Conservation (phyloP, 2,113 vertebrate species). For the Phaethon lepturus region DNA sequence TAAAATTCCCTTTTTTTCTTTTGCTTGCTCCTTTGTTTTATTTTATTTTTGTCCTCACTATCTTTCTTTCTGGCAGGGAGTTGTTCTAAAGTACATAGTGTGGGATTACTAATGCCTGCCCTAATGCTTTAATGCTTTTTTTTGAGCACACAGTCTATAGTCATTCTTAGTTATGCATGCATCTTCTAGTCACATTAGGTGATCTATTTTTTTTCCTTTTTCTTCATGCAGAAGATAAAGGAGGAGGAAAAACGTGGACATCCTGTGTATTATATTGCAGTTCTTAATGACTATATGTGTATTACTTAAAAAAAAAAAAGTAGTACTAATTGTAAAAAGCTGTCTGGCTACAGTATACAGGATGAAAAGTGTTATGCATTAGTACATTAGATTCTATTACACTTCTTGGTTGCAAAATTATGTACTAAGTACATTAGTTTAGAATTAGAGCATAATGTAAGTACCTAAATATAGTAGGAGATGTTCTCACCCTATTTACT, state of each 20-base stretch:
- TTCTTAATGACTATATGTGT: not conserved
- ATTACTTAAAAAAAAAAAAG: not conserved
- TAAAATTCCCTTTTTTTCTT: not conserved
- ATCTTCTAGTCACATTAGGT: constrained; percentile 39
- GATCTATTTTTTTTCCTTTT: constrained; percentile 19
- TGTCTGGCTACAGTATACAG: not conserved
- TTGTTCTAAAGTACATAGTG: not conserved
- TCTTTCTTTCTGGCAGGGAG: not conserved
- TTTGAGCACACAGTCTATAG: not conserved
- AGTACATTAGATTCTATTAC: not conserved
- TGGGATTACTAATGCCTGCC: constrained; percentile 15
- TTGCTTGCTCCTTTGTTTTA: not conserved
- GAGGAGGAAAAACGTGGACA: not conserved
- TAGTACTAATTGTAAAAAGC: constrained; percentile 12
- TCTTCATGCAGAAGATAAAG: not conserved
- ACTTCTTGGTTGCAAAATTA: constrained; percentile 5
- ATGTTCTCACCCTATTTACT: not conserved
- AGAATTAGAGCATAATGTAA: not conserved
- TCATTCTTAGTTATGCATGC: not conserved
- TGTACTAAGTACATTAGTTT: not conserved
- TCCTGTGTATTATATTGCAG: not conserved
- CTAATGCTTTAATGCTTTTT: not conserved
- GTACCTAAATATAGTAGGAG: not conserved
- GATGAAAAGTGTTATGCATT: constrained; percentile 9
- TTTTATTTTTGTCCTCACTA: not conserved